Percentiles rank a stretch among this genome's conserved stretches.
Conservation (phyloP, 2,797 vertebrate genomes). For the Chlorospingus semifuscus region DNA sequence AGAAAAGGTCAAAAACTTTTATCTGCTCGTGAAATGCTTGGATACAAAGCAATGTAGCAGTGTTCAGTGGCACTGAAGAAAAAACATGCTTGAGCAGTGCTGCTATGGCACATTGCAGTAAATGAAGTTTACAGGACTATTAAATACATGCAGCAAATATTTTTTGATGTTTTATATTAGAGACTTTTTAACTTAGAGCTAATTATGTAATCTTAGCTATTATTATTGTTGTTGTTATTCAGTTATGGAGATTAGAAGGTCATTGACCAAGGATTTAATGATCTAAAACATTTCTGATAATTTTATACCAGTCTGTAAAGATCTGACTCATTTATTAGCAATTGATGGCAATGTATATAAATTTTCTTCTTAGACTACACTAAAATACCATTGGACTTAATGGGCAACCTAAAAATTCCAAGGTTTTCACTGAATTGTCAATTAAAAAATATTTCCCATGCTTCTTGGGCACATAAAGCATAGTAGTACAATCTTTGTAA, state of each 20-base stretch:
- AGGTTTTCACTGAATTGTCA: not conserved
- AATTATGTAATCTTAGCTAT: not conserved
- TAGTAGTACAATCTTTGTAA: not conserved
- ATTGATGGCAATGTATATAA: not conserved
- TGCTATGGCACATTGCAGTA: not conserved
- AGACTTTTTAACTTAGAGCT: not conserved
- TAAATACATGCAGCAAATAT: not conserved
- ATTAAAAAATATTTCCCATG: not conserved
- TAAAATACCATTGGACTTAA: not conserved
- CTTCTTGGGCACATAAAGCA: accelerated
- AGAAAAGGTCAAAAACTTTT: not conserved
- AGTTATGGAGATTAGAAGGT: not conserved
- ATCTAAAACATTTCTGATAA: not conserved
- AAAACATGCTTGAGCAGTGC: conserved; percentile 11
- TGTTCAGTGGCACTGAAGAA: not conserved
- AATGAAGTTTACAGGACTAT: not conserved
- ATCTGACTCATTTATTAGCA: not conserved
- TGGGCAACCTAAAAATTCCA: not conserved
- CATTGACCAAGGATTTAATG: not conserved
- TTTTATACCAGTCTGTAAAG: not conserved
- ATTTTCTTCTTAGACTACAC: not conserved
- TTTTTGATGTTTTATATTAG: not conserved
- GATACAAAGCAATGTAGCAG: not conserved
- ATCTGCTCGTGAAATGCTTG: not conserved
- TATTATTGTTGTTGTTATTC: not conserved